Base-by-base conservation (phyloP, 1,140 invertebrate species). In the Ips nitidus region DNA sequence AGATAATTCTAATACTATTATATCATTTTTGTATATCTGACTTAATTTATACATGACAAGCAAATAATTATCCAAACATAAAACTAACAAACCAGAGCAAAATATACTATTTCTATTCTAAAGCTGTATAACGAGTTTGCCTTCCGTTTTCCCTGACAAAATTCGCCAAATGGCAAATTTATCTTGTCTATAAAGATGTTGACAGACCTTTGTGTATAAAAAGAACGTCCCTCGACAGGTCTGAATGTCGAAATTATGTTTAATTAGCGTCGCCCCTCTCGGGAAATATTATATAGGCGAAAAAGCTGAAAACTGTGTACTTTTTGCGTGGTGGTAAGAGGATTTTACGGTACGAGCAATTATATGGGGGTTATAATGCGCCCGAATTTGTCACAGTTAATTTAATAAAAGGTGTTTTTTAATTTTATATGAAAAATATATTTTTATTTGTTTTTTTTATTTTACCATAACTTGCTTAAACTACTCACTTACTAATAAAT, bases 111-210 rank as follows among this genome's bases (percentile, higher is more conserved):
- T 22, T 22, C 22, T 22, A 22, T 22, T 22, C 22, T 22, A 22
- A 22, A 22, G 22, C 22, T 22, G 22, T 22, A 22, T 22, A 22
- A 22, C 22, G 22, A 22, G 22, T 22, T 22, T 22, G 22, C 22
- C 22, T 22, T 22, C 22, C 22, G 22, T 22, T 22, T 22, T 22
- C 22, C 22, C 22, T 22, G 22, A 22, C 22, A 22, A 22, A 22
- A 22, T 22, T 22, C 22, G 22, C 22, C 22, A 22, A 22, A 22
- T 22, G 22, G 61, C 47, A 63, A 52, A 63, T 63, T 63, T 63
- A 63, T 63, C 61, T 63, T 63, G 61, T 40, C 61, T 52, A 63
- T 63, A 63, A 63, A 63, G 61, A 63, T 63, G 61, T 52, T 52
- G 61, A 52, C 61, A 52, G 61, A 22, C 37, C 36, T 63, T 38